A percentile compares a stretch with the other conserved stretches of the same genome.
These are phyloP conservation scores for Caenorhabditis sp. DNA, from an alignment of 2,888 invertebrate genomes.

Conservation along the genomic window DNA sequence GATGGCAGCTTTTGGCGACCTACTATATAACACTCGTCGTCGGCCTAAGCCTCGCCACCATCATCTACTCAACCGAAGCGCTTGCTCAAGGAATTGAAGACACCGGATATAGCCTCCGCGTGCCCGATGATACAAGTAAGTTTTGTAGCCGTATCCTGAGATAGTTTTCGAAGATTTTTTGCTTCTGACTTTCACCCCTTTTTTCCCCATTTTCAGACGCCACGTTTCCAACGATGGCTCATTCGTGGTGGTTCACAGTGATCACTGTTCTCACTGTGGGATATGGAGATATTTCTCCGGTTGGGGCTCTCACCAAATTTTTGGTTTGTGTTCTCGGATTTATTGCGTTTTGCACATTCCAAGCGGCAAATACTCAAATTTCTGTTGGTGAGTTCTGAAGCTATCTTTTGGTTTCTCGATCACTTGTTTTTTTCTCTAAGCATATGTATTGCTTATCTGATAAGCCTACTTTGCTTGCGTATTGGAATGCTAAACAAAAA, in stretches of 20 bases:
- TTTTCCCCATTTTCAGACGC: slow-evolving; percentile 14
- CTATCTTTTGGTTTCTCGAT: not conserved
- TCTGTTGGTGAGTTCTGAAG: slow-evolving; percentile 71
- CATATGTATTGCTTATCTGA: too few relatives aligned
- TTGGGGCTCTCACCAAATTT: slow-evolving; percentile 75
- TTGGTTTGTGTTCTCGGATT: slow-evolving; percentile 77
- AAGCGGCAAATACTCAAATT: slow-evolving; percentile 77
- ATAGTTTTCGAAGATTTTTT: not conserved
- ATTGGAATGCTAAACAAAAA: too few relatives aligned
- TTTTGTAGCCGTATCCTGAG: not conserved
- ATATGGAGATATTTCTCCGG: slow-evolving; percentile 79
- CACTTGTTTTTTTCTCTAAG: not conserved
- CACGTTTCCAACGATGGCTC: slow-evolving; percentile 70
- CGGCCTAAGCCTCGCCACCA: slow-evolving; percentile 70
- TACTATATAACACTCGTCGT: slow-evolving; percentile 78
- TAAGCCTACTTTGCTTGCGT: not conserved
- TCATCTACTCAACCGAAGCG: slow-evolving; percentile 73
- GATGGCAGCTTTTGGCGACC: slow-evolving; percentile 74
- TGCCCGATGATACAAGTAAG: slow-evolving; percentile 34
- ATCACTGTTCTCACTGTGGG: slow-evolving; percentile 78
- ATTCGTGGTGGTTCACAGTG: slow-evolving; percentile 80
- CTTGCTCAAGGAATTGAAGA: slow-evolving; percentile 53
- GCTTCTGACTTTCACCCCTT: not conserved
- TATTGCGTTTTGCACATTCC: slow-evolving; percentile 75
- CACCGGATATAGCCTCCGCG: slow-evolving; percentile 34